Conservation (phyloP, 2,888 invertebrate species). For the Apodemia duryi region DNA sequence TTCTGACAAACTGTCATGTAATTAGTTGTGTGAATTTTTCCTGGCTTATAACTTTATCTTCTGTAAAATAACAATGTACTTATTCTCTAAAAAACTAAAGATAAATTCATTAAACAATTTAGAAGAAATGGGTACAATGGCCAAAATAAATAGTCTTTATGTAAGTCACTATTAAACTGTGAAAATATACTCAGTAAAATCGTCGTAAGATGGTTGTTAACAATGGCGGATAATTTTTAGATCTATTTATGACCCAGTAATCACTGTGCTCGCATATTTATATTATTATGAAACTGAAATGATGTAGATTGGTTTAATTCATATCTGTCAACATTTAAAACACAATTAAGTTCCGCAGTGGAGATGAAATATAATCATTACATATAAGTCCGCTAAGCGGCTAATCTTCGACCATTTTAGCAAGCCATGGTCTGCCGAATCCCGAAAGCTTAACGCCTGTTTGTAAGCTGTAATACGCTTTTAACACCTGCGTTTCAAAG, state of each 20-base stretch:
- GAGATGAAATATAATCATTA: conserved; percentile 57
- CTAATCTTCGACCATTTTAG: conserved; percentile 71
- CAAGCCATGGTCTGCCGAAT: conserved; percentile 61
- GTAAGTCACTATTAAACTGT: background rate
- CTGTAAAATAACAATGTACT: too few species aligned
- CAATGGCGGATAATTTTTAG: background rate
- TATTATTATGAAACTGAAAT: background rate
- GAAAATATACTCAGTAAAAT: background rate
- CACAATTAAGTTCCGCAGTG: conserved; percentile 48
- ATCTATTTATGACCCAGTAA: background rate
- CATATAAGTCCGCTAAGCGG: conserved; percentile 46
- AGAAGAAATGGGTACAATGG: too few species aligned
- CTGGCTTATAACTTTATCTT: too few species aligned
- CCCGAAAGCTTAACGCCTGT: conserved; percentile 70
- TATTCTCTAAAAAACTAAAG: too few species aligned
- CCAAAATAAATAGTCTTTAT: too few species aligned
- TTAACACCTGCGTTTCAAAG: conserved; percentile 70
- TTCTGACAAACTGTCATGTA: too few species aligned
- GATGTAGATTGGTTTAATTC: conserved; percentile 12
- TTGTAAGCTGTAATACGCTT: conserved; percentile 70
- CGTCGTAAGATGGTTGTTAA: background rate
- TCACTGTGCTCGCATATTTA: background rate
- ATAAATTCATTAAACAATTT: too few species aligned
- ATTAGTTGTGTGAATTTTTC: too few species aligned
- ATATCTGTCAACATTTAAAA: conserved; percentile 34